Percentiles rank a stretch among this genome's conserved stretches.
These are phyloP conservation scores for Tinea trinotella DNA, from an alignment of 2,888 invertebrate species.

Conservation along the genomic window DNA sequence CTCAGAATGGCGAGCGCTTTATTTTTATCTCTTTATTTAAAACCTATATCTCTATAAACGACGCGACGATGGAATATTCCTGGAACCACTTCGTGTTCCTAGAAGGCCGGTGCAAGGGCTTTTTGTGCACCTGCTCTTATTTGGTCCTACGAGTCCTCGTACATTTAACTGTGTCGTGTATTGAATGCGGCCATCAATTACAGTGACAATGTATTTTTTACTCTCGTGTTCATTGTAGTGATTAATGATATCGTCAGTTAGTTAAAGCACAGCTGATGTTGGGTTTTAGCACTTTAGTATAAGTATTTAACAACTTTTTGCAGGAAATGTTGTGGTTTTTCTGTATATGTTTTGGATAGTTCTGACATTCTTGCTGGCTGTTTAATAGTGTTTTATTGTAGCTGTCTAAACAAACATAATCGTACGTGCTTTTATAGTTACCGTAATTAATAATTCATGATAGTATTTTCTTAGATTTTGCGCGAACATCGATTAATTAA, in stretches of 20 bases:
- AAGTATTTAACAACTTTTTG: not conserved
- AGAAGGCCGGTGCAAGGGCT: slow-evolving; percentile 24
- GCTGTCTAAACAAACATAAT: not conserved
- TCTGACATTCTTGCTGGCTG: not conserved
- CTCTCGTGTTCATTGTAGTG: slow-evolving; percentile 28
- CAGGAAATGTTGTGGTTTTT: not conserved
- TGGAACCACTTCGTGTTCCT: slow-evolving; percentile 12
- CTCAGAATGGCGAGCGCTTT: slow-evolving; percentile 4
- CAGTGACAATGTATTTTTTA: slow-evolving; percentile 39
- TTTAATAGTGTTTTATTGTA: slow-evolving; percentile 11
- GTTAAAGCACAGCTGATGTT: slow-evolving; percentile 1
- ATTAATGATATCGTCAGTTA: slow-evolving; percentile 27
- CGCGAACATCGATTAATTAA: no score
- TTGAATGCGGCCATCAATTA: slow-evolving; percentile 50
- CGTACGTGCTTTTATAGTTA: no score
- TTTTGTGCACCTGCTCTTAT: slow-evolving; percentile 53
- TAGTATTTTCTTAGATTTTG: no score
- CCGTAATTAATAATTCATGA: no score
- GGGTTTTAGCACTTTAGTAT: no score
- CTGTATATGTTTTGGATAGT: not conserved
- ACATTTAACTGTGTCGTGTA: slow-evolving; percentile 43
- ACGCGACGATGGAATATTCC: slow-evolving; percentile 11
- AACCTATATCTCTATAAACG: slow-evolving; percentile 3
- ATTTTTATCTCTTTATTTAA: slow-evolving; percentile 4
- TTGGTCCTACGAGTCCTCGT: slow-evolving; percentile 30